Percentiles rank a stretch among this genome's conserved stretches.
Conservation (phyloP, 1,140 invertebrate genomes). For the Hylaeus volcanicus region DNA sequence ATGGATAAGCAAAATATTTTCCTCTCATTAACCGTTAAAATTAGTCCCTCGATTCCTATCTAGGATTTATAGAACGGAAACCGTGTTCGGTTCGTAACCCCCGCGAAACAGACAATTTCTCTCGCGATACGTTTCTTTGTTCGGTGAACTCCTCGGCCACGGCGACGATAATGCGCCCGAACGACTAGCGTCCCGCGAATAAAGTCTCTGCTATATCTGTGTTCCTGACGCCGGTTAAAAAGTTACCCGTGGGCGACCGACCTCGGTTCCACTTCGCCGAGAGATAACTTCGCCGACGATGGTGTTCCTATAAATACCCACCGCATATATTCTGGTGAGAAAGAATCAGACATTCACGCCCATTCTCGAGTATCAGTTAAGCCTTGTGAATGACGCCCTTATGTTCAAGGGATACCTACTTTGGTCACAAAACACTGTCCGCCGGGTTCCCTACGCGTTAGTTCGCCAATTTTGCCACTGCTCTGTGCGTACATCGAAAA, state of each 20-base stretch:
- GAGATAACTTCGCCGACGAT: conserved; percentile 28
- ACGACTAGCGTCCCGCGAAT: not conserved
- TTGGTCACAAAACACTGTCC: no score
- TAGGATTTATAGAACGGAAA: no score
- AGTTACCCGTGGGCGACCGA: conserved; percentile 20
- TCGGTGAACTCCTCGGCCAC: not conserved
- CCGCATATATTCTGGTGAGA: not conserved
- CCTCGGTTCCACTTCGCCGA: conserved; percentile 15
- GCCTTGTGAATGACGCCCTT: not conserved
- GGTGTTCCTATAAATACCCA: conserved; percentile 23
- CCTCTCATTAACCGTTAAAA: no score
- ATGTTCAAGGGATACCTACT: not conserved
- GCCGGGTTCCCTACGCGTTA: no score
- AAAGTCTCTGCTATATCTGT: conserved; percentile 11
- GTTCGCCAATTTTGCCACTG: no score
- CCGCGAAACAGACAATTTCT: no score
- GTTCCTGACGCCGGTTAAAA: conserved; percentile 19
- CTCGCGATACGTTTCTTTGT: not conserved
- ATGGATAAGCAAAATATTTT: no score
- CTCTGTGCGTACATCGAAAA: no score
- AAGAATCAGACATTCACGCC: conserved; percentile 3
- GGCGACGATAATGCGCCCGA: not conserved
- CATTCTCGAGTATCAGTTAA: conserved; percentile 13
- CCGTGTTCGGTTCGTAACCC: no score
- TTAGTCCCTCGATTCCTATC: no score